Evolutionary conservation across 1,140 invertebrate genomes (phyloP).

Genomic region (Pristionchus pacificus): DNA sequence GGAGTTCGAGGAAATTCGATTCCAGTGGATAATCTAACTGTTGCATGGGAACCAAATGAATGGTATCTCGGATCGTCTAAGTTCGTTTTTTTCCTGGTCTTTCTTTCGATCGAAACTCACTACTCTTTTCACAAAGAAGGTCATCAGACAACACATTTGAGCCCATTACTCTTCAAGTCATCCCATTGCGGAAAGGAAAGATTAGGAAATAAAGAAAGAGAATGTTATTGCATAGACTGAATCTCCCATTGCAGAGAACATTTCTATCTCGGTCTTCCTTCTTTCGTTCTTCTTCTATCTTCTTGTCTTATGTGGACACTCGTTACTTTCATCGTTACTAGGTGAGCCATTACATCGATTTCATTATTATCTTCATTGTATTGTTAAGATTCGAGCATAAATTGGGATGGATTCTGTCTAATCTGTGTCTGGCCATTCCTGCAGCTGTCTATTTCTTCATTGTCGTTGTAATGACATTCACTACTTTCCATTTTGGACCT

Average conservation of each 20-base stretch:
- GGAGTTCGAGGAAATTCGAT: conserved; percentile 13
- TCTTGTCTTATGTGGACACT: conserved; percentile 23
- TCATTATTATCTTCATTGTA: conserved; percentile 5
- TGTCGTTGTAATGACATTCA: conserved; percentile 13
- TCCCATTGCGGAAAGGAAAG: too few relatives aligned
- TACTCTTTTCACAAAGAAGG: too few relatives aligned
- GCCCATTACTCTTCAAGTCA: too few relatives aligned
- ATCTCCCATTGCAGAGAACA: neutral
- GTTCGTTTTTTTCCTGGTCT: neutral
- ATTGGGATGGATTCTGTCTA: conserved; percentile 7
- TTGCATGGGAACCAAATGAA: conserved; percentile 25
- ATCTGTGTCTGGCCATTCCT: neutral
- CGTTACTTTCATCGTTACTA: conserved; percentile 17
- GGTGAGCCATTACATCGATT: conserved; percentile 1
- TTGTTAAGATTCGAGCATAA: too few relatives aligned
- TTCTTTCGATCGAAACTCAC: neutral
- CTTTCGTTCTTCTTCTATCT: conserved; percentile 15
- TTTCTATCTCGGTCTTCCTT: conserved; percentile 22
- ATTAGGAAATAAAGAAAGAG: too few relatives aligned
- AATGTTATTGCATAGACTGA: too few relatives aligned
- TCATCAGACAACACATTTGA: too few relatives aligned
- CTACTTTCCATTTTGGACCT: conserved; percentile 6
- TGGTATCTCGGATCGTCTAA: conserved; percentile 30
- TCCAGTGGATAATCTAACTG: neutral
- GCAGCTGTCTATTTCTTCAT: neutral